Conservation (phyloP, 2,888 invertebrate genomes). For the Slavum lentiscoides region DNA sequence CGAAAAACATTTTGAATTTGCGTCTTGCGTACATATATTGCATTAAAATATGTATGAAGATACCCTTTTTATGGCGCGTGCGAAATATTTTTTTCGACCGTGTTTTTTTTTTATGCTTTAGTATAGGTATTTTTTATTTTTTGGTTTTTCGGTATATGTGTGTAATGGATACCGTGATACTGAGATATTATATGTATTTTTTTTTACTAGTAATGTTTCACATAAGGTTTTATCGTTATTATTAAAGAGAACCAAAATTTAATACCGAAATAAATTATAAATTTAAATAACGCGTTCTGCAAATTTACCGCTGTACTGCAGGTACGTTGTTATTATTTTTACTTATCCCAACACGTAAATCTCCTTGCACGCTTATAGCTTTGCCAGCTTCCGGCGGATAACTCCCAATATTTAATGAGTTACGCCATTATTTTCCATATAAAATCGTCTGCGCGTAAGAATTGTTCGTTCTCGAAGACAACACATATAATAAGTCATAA, state of each 20-base stretch:
- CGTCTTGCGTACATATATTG: constrained; percentile 16
- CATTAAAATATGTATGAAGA: constrained; percentile 45
- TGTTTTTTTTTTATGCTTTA: background rate
- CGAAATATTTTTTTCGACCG: constrained; percentile 3
- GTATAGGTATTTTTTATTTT: background rate
- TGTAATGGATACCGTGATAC: constrained; percentile 4
- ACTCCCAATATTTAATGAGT: too few species aligned
- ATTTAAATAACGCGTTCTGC: background rate
- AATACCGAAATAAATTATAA: background rate
- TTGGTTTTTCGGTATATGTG: background rate
- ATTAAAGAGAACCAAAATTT: constrained; percentile 21
- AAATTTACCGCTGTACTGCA: background rate
- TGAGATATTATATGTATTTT: background rate
- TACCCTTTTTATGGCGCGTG: constrained; percentile 29
- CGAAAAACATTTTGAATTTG: constrained; percentile 26
- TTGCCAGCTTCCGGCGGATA: too few species aligned
- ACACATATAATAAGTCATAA: too few species aligned
- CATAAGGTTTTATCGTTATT: constrained; percentile 23
- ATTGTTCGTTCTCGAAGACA: too few species aligned
- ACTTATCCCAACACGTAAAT: too few species aligned
- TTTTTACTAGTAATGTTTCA: constrained; percentile 3
- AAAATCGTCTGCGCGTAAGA: too few species aligned
- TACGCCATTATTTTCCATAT: too few species aligned
- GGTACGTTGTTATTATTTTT: too few species aligned
- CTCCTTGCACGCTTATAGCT: too few species aligned